Evolutionary conservation across 2,797 vertebrate species (phyloP).

Genomic region (Lateolabrax maculatus): DNA sequence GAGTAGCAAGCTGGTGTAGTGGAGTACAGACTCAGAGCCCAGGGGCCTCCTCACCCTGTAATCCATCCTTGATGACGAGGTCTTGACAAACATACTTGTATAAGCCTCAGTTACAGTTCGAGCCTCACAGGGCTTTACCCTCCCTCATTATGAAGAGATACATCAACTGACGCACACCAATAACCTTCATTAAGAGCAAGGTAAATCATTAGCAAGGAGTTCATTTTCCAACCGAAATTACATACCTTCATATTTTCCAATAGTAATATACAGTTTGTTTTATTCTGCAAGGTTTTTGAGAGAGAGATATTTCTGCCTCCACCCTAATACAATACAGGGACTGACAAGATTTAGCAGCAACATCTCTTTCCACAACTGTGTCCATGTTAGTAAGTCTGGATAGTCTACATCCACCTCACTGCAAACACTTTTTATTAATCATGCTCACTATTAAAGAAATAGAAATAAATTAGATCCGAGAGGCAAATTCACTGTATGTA

Average conservation of each 20-base stretch:
- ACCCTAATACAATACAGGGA: not conserved
- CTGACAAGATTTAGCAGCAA: too few relatives aligned
- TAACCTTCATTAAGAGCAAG: constrained; percentile 9
- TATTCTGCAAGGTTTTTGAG: not conserved
- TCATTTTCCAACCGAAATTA: too few relatives aligned
- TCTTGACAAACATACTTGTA: constrained; percentile 35
- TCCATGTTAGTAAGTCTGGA: too few relatives aligned
- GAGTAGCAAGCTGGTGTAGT: not conserved
- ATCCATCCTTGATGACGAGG: constrained; percentile 34
- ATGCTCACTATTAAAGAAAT: too few relatives aligned
- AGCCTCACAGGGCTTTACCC: constrained; percentile 15
- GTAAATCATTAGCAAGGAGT: too few relatives aligned
- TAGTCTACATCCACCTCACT: too few relatives aligned
- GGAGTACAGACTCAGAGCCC: not conserved
- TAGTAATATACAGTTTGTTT: not conserved
- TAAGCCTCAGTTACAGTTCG: constrained; percentile 2
- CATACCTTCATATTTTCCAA: not conserved
- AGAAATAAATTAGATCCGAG: too few relatives aligned
- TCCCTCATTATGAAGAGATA: constrained; percentile 19
- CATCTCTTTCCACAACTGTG: not conserved
- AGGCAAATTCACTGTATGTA: too few relatives aligned
- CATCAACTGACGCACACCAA: constrained; percentile 11
- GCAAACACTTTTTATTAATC: too few relatives aligned
- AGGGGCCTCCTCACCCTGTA: constrained; percentile 14
- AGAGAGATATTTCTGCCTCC: constrained; percentile 9